Base-by-base conservation (phyloP, 2,888 invertebrate species). In the Pollenia amentaria region DNA sequence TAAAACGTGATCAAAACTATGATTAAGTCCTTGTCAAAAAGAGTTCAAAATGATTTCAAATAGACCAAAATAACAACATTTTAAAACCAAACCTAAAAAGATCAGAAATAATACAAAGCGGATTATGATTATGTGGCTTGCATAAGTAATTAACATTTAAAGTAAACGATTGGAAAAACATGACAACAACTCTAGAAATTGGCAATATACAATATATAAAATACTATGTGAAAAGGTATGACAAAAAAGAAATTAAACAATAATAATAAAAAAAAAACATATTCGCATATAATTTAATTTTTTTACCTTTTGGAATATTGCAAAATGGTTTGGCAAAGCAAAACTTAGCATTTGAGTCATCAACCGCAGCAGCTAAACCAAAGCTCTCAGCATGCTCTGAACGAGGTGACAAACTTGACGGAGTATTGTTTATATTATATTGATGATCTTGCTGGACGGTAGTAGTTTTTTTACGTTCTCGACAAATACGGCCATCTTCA, bases 271-370 rank as follows among this genome's bases (percentile, higher is more conserved):
- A 12, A 88, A 81, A 64, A 69, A 81, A 38, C 60, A 79, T 64
- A 75, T 79, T 82, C 79, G 72, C 60, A 72, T 83, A 65, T 12
- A 82, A 62, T 81, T 65, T 77, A 81, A 78, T 87, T 80, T 84
- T 88, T 89, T 91, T 83, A 92, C 91, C 91, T 91, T 91, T 92
- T 90, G 87, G 89, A 90, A 79, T 89, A 89, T 81, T 86, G 84
- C 87, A 85, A 75, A 89, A 89, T 89, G 90, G 90, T 88, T 90
- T 91, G 82, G 90, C 90, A 88, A 90, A 88, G 86, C 91, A 90
- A 81, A 90, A 89, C 88, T 92, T 91, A 42, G 88, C 85, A 85
- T 90, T 90, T 91, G 91, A 91, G 87, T 91, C 91, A 90, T 91
- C 92, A 88, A 91, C 90, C 84, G 91, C 90, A 64, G 89, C 90